Base-by-base conservation (phyloP, 1,140 invertebrate species). In the Nasonia longicornis region DNA sequence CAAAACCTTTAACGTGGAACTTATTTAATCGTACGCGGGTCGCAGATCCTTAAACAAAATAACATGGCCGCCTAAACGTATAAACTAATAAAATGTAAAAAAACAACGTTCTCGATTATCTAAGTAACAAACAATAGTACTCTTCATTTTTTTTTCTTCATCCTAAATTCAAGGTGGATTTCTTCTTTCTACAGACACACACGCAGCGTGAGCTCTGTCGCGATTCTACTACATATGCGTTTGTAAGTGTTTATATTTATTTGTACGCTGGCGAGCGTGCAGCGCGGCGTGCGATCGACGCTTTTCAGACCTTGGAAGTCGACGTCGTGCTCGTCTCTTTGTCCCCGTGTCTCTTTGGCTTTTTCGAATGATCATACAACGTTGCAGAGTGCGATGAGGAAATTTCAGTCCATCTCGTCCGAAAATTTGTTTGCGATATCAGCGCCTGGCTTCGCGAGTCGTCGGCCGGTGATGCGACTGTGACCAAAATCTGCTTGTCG, bases 61-160 rank as follows among this genome's bases (percentile, higher is more conserved):
- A 90, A 88, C 88, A 89, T 90, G 89, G 87, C 88, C 89, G 89
- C 88, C 88, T 89, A 89, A 89, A 90, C 86, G 88, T 89, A 91
- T 88, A 89, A 91, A 91, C 89, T 89, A 91, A 91, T 90, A 91
- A 90, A 91, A 90, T 90, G 89, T 89, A 87, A 90, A 89, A 87
- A 91, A 90, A 91, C 89, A 91, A 90, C 88, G 86, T 89, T 90
- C 87, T 90, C 85, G 87, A 90, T 90, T 88, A 90, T 90, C 89
- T 90, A 90, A 89, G 87, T 90, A 91, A 90, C 90, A 91, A 91
- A 90, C 90, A 89, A 91, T 90, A 90, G 89, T 89, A 89, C 87
- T 88, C 85, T 86, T 86, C 83, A 45, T 80, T 79, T 77, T 67
- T 31, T 77, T 64, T 79, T 82, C 81, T 81, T 75, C 64, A 38